Conservation (phyloP, 2,888 invertebrate species). For the Sipha maydis region DNA sequence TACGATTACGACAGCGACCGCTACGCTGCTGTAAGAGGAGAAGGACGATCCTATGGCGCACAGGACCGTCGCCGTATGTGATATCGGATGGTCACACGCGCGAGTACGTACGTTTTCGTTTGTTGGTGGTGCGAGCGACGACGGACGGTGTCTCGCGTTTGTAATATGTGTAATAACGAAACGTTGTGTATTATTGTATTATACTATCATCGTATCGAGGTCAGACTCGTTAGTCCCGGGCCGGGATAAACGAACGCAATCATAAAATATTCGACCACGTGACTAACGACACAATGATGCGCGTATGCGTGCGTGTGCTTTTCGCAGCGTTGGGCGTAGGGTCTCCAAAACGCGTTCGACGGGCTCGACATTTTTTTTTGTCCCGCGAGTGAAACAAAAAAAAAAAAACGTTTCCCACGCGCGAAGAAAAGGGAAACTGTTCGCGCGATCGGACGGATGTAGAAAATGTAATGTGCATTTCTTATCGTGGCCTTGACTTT, state of each 20-base stretch:
- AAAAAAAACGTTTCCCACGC: slow-evolving; percentile 37
- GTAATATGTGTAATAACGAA: no score
- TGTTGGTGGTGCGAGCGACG: no score
- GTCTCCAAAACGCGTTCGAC: background rate
- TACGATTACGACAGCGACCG: no score
- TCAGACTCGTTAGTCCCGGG: background rate
- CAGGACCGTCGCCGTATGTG: background rate
- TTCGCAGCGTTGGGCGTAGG: background rate
- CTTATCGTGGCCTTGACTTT: slow-evolving; percentile 55
- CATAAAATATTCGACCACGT: background rate
- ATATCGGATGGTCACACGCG: no score
- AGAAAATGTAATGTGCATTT: slow-evolving; percentile 2
- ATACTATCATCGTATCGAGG: background rate
- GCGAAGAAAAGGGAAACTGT: slow-evolving; percentile 13
- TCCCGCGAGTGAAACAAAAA: no score
- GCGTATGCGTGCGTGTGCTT: background rate
- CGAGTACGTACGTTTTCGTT: background rate
- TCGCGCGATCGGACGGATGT: background rate
- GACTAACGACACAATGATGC: background rate
- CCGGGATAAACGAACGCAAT: background rate
- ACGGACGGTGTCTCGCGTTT: no score
- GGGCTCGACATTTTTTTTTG: background rate
- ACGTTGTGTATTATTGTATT: background rate
- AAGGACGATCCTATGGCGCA: background rate
- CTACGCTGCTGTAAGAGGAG: background rate